These are phyloP conservation scores for Hydra vulgaris DNA, from an alignment of 30 jellyfish, hydroid and myxozoan species.

Conservation along the genomic window DNA sequence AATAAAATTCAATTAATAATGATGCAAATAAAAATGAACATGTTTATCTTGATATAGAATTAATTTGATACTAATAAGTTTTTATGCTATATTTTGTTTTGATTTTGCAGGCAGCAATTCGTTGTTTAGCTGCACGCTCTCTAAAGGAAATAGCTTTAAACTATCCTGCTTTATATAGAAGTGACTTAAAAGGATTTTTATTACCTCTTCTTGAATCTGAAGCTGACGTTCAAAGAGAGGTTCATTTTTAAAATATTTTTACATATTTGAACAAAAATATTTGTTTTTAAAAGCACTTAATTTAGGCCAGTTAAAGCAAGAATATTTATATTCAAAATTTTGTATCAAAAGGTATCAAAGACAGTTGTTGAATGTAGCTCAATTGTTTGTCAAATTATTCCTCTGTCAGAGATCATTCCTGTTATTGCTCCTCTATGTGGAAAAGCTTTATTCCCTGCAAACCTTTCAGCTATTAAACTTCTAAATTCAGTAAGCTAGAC, in stretches of 20 bases:
- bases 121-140: constrained; percentile 81
- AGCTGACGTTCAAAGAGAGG: constrained; percentile 76
- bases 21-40: too few relatives aligned
- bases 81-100: neutral
- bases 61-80: too few relatives aligned
- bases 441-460: constrained; percentile 49
- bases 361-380: constrained; percentile 93
- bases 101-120: constrained; percentile 63
- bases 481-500: constrained; percentile 66
- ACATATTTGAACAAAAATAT: neutral
- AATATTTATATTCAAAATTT: too few relatives aligned
- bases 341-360: constrained; percentile 87
- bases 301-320: too few relatives aligned
- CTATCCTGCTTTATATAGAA: constrained; percentile 49
- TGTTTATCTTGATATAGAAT: too few relatives aligned
- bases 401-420: constrained; percentile 29
- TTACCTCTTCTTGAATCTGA: constrained; percentile 52
- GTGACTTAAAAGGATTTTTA: constrained; percentile 44
- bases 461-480: constrained; percentile 79
- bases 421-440: constrained; percentile 59
- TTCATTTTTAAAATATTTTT: neutral
- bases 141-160: constrained; percentile 73
- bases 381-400: constrained; percentile 43
- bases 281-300: too few relatives aligned
- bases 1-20: too few relatives aligned